Conservation (phyloP, 2,888 invertebrate genomes). For the Polyploca ridens region DNA sequence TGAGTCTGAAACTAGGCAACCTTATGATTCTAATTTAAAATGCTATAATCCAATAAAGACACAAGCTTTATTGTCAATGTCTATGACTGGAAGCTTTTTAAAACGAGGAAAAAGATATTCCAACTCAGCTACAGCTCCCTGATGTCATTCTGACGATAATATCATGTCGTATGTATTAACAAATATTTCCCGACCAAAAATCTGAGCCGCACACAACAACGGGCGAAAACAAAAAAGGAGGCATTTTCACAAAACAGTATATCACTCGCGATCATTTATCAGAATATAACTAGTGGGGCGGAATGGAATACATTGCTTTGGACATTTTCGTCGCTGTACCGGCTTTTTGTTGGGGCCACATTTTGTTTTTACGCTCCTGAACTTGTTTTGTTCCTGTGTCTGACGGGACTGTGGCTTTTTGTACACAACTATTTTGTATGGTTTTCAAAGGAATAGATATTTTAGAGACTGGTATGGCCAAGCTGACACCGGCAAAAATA, state of each 20-base stretch:
- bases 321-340: conserved; percentile 59
- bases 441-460: conserved; percentile 5
- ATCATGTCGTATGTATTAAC: conserved; percentile 13
- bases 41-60: too few species aligned
- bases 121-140: background rate
- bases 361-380: conserved; percentile 34
- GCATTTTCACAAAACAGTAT: conserved; percentile 53
- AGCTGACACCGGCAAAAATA: background rate
- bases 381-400: conserved; percentile 24
- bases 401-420: conserved; percentile 8
- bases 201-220: conserved; percentile 30
- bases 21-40: too few species aligned
- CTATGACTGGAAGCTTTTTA: too few species aligned
- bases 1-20: too few species aligned
- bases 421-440: conserved; percentile 13
- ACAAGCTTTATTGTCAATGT: too few species aligned
- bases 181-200: conserved; percentile 35
- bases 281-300: conserved; percentile 78
- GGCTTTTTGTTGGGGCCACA: conserved; percentile 39
- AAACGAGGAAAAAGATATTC: conserved; percentile 1
- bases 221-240: conserved; percentile 51
- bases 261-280: conserved; percentile 76
- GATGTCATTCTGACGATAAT: conserved; percentile 10
- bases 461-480: background rate
- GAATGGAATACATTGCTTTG: conserved; percentile 69